Conservation (phyloP, 2,888 invertebrate species). For the Troides aeacus region DNA sequence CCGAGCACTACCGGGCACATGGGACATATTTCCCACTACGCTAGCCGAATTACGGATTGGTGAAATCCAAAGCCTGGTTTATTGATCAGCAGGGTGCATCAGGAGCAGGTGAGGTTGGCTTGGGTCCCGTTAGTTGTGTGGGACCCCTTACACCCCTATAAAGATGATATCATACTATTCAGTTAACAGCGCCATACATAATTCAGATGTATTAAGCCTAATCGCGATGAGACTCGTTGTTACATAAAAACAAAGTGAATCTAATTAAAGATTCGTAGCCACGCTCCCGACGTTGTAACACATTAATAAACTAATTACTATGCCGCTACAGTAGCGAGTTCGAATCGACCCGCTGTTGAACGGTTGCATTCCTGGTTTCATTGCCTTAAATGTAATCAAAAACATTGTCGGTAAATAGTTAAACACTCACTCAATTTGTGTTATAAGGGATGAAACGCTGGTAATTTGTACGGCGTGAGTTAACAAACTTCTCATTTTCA, state of each 20-base stretch:
- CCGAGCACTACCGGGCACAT: no score
- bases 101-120: no score
- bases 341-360: constrained; percentile 16
- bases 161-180: neutral
- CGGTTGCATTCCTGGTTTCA: constrained; percentile 23
- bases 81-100: no score
- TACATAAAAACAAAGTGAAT: constrained; percentile 21
- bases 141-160: neutral
- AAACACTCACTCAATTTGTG: constrained; percentile 9
- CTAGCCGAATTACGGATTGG: no score
- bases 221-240: constrained; percentile 7
- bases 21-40: no score
- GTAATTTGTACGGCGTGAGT: neutral
- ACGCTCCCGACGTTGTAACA: constrained; percentile 21
- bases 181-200: constrained; percentile 3
- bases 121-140: no score
- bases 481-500: neutral
- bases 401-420: constrained; percentile 9
- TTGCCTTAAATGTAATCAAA: neutral
- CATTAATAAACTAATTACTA: constrained; percentile 28
- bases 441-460: constrained; percentile 1
- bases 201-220: constrained; percentile 17
- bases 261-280: constrained; percentile 17
- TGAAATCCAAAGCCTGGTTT: no score
- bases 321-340: constrained; percentile 21